These are phyloP conservation scores for Drosophila ezoana DNA, from an alignment of 2,888 invertebrate species.

Conservation along the genomic window DNA sequence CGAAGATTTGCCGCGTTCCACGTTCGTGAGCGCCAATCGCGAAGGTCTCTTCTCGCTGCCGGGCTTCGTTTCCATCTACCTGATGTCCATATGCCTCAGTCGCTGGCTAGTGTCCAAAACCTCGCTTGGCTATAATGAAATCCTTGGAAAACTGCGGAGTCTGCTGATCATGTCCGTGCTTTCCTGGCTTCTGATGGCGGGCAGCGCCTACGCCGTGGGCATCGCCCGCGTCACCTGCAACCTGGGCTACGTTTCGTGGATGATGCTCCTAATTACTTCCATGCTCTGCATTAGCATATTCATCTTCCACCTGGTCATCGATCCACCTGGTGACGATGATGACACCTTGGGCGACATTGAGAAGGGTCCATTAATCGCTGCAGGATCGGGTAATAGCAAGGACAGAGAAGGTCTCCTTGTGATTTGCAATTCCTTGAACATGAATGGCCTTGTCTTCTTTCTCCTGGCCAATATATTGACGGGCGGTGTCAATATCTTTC, in stretches of 20 bases:
- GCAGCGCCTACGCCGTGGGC: constrained; percentile 86
- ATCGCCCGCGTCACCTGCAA: constrained; percentile 94
- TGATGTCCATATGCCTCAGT: constrained; percentile 89
- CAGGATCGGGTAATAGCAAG: background rate
- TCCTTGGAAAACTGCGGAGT: constrained; percentile 70
- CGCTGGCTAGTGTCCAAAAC: constrained; percentile 85
- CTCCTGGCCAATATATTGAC: constrained; percentile 93
- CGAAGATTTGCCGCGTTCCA: constrained; percentile 86
- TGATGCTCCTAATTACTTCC: constrained; percentile 88
- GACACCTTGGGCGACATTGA: constrained; percentile 73
- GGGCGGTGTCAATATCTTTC: constrained; percentile 91
- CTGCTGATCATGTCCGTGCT: constrained; percentile 71
- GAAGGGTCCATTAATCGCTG: constrained; percentile 17
- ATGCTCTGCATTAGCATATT: constrained; percentile 88
- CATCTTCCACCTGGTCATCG: constrained; percentile 84
- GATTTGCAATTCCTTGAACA: constrained; percentile 88
- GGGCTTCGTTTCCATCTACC: constrained; percentile 94
- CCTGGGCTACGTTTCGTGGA: constrained; percentile 92
- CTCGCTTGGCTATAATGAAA: constrained; percentile 65
- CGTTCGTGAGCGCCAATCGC: constrained; percentile 92
- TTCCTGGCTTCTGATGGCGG: constrained; percentile 85
- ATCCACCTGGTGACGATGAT: constrained; percentile 15
- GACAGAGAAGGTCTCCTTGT: constrained; percentile 12
- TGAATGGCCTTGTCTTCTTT: constrained; percentile 93
- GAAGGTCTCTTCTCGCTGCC: constrained; percentile 95